A percentile compares a stretch with the other conserved stretches of the same genome.
Evolutionary conservation across 2,888 invertebrate species (phyloP).

Genomic region (Ochropacha duplaris): DNA sequence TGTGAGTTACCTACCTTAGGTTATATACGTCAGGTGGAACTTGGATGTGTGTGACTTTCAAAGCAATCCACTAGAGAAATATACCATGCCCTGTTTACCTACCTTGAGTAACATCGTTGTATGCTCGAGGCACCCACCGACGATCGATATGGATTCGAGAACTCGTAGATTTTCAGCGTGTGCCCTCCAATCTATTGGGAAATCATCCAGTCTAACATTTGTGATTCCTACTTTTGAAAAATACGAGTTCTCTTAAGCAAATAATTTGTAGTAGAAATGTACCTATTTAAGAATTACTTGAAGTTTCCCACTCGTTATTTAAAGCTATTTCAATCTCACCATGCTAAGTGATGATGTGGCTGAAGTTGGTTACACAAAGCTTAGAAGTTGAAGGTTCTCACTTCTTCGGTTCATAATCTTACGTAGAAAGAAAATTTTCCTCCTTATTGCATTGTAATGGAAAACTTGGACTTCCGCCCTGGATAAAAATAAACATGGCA

Average conservation of each 20-base stretch:
- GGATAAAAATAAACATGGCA: too few relatives aligned
- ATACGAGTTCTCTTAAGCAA: background rate
- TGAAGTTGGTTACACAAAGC: too few relatives aligned
- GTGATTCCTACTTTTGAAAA: background rate
- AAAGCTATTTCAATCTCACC: too few relatives aligned
- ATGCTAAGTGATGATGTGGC: too few relatives aligned
- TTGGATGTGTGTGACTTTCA: slow-evolving; percentile 1
- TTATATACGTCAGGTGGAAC: background rate
- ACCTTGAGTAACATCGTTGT: background rate
- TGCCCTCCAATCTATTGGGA: background rate
- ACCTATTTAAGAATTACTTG: too few relatives aligned
- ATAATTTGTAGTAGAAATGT: too few relatives aligned
- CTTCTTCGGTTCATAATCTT: too few relatives aligned
- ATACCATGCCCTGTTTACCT: background rate
- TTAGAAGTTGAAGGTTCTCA: too few relatives aligned
- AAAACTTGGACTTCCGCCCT: too few relatives aligned
- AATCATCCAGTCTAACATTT: background rate
- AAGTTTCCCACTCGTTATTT: too few relatives aligned
- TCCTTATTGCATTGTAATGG: too few relatives aligned
- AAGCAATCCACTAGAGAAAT: background rate
- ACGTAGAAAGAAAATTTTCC: too few relatives aligned
- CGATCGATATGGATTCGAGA: background rate
- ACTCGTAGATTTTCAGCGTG: background rate
- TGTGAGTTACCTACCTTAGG: background rate
- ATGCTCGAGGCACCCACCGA: background rate